These are phyloP conservation scores for Odontomachus brunneus DNA, from an alignment of 1,140 invertebrate genomes.

Conservation along the genomic window DNA sequence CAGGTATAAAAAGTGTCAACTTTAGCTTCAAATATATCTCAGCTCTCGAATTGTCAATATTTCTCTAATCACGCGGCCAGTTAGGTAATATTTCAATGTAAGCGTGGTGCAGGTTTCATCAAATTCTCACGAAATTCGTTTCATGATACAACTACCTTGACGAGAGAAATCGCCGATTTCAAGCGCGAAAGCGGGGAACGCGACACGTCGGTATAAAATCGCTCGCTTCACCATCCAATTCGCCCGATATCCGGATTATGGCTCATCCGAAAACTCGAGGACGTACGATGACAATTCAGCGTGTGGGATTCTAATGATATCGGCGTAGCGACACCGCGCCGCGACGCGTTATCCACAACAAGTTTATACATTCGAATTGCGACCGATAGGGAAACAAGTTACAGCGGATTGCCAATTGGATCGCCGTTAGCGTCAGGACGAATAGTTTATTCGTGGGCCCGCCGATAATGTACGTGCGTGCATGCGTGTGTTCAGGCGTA, in stretches of 20 bases:
- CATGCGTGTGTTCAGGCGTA: constrained; percentile 40
- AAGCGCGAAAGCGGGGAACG: neutral
- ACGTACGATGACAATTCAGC: constrained; percentile 14
- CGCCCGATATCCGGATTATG: neutral
- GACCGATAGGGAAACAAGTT: constrained; percentile 58
- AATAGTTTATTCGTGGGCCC: constrained; percentile 53
- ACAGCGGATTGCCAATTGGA: constrained; percentile 56
- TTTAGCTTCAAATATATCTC: too few species aligned
- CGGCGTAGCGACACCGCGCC: neutral
- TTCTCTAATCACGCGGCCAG: too few species aligned
- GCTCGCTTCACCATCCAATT: neutral
- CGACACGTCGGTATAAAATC: neutral
- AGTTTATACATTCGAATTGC: constrained; percentile 57
- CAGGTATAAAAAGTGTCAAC: too few species aligned
- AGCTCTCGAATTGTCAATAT: too few species aligned
- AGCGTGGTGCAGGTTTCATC: too few species aligned
- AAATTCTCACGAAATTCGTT: too few species aligned
- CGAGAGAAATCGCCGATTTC: too few species aligned
- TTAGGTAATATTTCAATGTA: too few species aligned
- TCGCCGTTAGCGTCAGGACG: constrained; percentile 45
- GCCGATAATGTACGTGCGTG: constrained; percentile 31
- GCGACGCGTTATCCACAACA: constrained; percentile 53
- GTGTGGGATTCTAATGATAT: constrained; percentile 29
- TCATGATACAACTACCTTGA: too few species aligned
- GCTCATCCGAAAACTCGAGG: constrained; percentile 19